These are phyloP conservation scores for Lepidochitona cinerea DNA, from an alignment of 2,888 invertebrate genomes.

Conservation along the genomic window DNA sequence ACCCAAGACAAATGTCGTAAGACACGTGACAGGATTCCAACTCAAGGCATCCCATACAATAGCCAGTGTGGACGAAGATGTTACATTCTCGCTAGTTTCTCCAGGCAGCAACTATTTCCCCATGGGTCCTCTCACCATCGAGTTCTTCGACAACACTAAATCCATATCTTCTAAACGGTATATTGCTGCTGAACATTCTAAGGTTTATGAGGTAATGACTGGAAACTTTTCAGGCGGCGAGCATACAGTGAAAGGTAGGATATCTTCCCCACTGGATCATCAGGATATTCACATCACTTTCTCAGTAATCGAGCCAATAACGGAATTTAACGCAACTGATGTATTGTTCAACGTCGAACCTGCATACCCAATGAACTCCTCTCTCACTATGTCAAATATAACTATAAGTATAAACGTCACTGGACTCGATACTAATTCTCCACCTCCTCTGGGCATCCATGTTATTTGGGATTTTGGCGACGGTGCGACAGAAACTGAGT, in stretches of 20 bases:
- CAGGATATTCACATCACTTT: neutral
- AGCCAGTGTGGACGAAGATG: neutral
- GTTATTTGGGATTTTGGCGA: neutral
- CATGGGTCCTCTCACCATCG: neutral
- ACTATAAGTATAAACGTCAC: neutral
- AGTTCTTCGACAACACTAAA: neutral
- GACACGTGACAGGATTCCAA: neutral
- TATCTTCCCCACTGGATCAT: neutral
- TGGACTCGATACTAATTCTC: neutral
- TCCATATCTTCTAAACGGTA: neutral
- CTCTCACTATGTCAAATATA: neutral
- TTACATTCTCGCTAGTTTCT: neutral
- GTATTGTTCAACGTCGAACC: neutral
- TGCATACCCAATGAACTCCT: neutral
- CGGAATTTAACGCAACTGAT: neutral
- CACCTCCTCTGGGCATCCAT: neutral
- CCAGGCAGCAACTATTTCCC: neutral
- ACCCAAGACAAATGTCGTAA: neutral
- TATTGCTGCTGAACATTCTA: neutral
- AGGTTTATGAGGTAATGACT: neutral
- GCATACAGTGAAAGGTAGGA: neutral
- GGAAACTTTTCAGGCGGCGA: neutral
- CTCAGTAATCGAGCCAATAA: neutral
- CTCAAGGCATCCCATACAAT: neutral
- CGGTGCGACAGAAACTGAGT: neutral